Base-by-base conservation (phyloP, 2,113 vertebrate species). In the Spermophilus dauricus region DNA sequence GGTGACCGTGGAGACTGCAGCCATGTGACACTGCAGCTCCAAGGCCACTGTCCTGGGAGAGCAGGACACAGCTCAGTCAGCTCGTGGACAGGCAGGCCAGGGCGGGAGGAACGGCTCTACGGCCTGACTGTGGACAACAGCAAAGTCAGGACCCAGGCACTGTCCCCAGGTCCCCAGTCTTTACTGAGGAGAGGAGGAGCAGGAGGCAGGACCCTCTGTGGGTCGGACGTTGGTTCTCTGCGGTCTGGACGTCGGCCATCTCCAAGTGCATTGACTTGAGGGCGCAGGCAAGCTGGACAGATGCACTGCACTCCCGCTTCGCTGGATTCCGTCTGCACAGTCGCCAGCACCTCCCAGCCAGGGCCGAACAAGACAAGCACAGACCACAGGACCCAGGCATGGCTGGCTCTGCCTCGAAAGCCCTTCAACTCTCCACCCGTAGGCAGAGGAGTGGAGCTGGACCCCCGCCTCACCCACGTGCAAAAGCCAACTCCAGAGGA, bases 171-270 rank as follows among this genome's bases (percentile, higher is more conserved):
- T 13, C 13, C 61, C 48, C 32, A 28, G 0, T 12, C 24, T 37
- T 16, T 37, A 4, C 2, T 18, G 32, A 48, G 58, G 42, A 63
- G n/a, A 37, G 4, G 24, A 14, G 12, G 5, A 11, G 8, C 20
- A 2, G 16, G 0, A 0, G n/a, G 34, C 10, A 11, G 28, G 42
- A 3, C 1, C 2, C 1, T 53, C 87, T 26, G 7, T 28, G 39
- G 26, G 14, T 11, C 5, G 18, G 14, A 6, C 58, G 51, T 5
- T 70, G 12, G 37, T 22, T n/a, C 65, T 24, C 63, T 26, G 1
- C 4, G 32, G n/a, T 34, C 85, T 2, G 34, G 42, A 77, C 6
- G 28, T 8, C 42, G 12, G 5, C 65, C 6, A 8, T 63, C 16
- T 75, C 26, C 86, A 22, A 69, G 70, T 4, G 14, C 45, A 45